These are phyloP conservation scores for Drosophila oshimai DNA, from an alignment of 1,140 invertebrate genomes.

Conservation along the genomic window DNA sequence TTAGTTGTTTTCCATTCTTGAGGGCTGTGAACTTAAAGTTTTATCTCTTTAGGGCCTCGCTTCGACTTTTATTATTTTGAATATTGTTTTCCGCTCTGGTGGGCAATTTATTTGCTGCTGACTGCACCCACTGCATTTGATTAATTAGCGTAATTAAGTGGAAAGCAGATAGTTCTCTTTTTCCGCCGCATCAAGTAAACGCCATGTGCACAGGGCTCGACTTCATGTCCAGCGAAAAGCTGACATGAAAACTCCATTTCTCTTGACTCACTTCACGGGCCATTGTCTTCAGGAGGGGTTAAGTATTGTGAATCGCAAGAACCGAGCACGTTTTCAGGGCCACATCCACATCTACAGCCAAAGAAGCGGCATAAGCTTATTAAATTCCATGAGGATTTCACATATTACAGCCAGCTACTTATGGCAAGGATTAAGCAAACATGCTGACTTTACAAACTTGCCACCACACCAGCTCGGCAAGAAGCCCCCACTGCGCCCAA, in stretches of 20 bases:
- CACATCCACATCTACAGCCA: too few species aligned
- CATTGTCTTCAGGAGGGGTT: conserved; percentile 8
- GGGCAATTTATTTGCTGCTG: conserved; percentile 26
- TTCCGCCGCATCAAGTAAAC: neutral
- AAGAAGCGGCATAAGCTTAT: conserved; percentile 61
- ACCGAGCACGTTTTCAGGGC: conserved; percentile 1
- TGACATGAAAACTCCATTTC: conserved; percentile 36
- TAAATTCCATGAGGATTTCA: conserved; percentile 74
- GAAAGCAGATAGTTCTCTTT: neutral
- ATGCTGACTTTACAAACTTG: conserved; percentile 69
- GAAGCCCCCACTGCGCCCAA: neutral
- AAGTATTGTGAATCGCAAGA: too few species aligned
- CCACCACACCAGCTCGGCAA: conserved; percentile 14
- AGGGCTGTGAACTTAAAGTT: neutral
- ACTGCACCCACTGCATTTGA: conserved; percentile 41
- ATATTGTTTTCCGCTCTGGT: conserved; percentile 17
- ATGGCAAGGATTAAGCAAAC: conserved; percentile 71
- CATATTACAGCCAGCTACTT: conserved; percentile 67
- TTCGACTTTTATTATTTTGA: neutral
- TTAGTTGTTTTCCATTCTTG: neutral
- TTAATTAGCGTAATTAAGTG: conserved; percentile 26
- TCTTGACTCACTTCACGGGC: neutral
- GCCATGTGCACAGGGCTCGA: conserved; percentile 1
- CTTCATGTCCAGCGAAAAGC: neutral
- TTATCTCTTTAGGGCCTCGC: neutral